Evolutionary conservation across 2,888 invertebrate genomes (phyloP).

Genomic region (Xestia sexstrigata): DNA sequence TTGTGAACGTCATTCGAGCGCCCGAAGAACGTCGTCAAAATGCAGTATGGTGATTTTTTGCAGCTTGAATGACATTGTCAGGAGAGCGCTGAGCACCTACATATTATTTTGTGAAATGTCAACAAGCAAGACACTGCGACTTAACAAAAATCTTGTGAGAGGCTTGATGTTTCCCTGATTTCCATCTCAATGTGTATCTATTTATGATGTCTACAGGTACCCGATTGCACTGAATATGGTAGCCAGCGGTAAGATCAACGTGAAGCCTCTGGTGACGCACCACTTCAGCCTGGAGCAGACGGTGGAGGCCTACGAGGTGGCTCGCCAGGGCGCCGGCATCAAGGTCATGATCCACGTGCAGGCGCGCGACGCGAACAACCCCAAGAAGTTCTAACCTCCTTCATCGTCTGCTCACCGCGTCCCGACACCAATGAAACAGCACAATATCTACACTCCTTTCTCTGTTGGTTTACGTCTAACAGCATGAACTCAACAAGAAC

Average conservation of each 20-base stretch:
- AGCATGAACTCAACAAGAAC: too few relatives aligned
- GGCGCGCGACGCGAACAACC: slow-evolving; percentile 89
- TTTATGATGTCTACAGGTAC: slow-evolving; percentile 91
- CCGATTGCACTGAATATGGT: slow-evolving; percentile 94
- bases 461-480: background rate
- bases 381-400: slow-evolving; percentile 72
- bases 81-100: background rate
- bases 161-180: background rate
- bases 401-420: background rate
- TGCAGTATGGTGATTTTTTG: background rate
- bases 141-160: too few relatives aligned
- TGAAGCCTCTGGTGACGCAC: slow-evolving; percentile 96
- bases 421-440: background rate
- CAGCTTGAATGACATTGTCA: background rate
- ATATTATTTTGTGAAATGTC: background rate
- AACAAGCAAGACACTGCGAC: too few relatives aligned
- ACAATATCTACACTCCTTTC: too few relatives aligned
- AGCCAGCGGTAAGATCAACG: slow-evolving; percentile 94
- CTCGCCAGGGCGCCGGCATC: slow-evolving; percentile 94
- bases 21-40: background rate
- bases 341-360: slow-evolving; percentile 97
- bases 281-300: slow-evolving; percentile 95
- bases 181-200: background rate
- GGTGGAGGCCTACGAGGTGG: slow-evolving; percentile 95
- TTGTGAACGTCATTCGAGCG: background rate